These are phyloP conservation scores for Myripristis jacobus DNA, from an alignment of 2,797 vertebrate species.

Conservation along the genomic window DNA sequence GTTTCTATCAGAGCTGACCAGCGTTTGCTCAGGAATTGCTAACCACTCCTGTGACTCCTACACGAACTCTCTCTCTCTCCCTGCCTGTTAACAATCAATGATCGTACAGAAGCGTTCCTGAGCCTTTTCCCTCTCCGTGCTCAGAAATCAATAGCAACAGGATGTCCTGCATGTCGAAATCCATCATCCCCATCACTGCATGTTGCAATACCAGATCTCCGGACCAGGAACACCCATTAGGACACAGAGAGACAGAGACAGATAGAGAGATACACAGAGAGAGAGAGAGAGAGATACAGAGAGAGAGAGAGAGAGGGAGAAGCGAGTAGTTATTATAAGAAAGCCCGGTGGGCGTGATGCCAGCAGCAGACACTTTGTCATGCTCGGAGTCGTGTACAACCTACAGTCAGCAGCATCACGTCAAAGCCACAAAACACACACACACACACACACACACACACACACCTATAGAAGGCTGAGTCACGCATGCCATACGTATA, in stretches of 20 bases:
- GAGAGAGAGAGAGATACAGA: too few relatives aligned
- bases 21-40: conserved; percentile 11
- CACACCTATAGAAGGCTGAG: too few relatives aligned
- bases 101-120: neutral
- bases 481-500: neutral
- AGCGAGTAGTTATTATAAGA: neutral
- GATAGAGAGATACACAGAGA: too few relatives aligned
- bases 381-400: conserved; percentile 17
- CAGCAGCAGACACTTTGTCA: conserved; percentile 1
- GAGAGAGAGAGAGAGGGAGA: too few relatives aligned
- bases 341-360: conserved; percentile 1
- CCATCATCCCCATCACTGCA: conserved; percentile 1
- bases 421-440: neutral
- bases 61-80: too few relatives aligned
- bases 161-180: conserved; percentile 8
- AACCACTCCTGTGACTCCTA: neutral
- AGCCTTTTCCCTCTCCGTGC: neutral
- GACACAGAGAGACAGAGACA: too few relatives aligned
- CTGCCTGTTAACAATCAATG: conserved; percentile 14
- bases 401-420: neutral
- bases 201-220: neutral
- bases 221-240: conserved; percentile 4
- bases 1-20: conserved; percentile 15
- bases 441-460: conserved; percentile 5
- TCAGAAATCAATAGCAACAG: conserved; percentile 29